Base-by-base conservation (phyloP, 2,888 invertebrate genomes). In the Melinaea menophilus region DNA sequence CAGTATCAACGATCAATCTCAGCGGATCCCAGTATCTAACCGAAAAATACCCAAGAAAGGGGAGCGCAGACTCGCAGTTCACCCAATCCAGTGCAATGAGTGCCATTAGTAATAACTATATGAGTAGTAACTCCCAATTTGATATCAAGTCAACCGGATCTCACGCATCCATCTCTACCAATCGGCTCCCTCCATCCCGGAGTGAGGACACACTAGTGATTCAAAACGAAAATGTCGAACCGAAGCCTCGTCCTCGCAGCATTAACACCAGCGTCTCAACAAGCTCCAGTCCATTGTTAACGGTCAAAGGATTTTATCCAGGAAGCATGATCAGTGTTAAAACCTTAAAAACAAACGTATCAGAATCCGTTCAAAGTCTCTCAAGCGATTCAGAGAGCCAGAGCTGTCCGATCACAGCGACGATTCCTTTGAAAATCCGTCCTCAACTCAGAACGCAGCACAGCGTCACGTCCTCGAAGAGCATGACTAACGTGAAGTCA, bases 171-270 rank as follows among this genome's bases (percentile, higher is more conserved):
- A 88, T 82, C 70, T 82, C 68, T 68, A 92, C 71, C 73, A 88
- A 61, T 71, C 91, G 95, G 45, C 82, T 96, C 58, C 95, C 95
- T 4, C 95, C 96, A 0, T 96, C 96, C 0, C 92, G 95, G 58
- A 96, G 96, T 68, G 96, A 96, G 78, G 96, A 96, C 74, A 95
- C 95, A 0, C 82, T 96, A 5, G 91, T 92, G 0, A 75, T 88
- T 0, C 85, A 90, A 72, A 85, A 86, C 64, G 85, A 89, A 68
- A 87, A 76, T 59, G 72, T 80, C 0, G 80, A 87, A 71, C 76
- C 91, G 0, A 92, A 93, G 57, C 90, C 92, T 55, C 90, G 93
- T 67, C 91, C 92, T 3, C 92, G 92, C 69, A 92, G 93, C 58
- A 91, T 92, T 68, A 88, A 87, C 64, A 88, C 93, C 0, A 94